These are phyloP conservation scores for Dicrostonyx torquatus DNA, from an alignment of 2,797 vertebrate genomes.

Conservation along the genomic window DNA sequence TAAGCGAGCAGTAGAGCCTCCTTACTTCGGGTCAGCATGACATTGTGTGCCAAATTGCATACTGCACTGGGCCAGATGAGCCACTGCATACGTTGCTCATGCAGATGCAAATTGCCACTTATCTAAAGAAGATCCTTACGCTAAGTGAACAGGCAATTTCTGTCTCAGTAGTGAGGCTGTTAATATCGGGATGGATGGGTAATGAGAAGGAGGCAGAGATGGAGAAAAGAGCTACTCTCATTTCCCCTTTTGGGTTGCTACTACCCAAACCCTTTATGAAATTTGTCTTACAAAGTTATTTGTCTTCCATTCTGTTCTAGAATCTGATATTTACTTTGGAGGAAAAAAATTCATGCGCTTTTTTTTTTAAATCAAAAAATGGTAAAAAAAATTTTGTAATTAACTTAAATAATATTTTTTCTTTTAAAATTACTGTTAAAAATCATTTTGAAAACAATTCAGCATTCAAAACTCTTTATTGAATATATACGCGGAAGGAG, in stretches of 20 bases:
- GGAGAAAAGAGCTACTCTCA: conserved; percentile 25
- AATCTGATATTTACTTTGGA: conserved; percentile 10
- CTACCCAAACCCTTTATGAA: neutral
- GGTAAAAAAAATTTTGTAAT: neutral
- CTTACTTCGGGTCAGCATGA: conserved; percentile 69
- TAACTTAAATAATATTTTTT: neutral
- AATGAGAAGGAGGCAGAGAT: conserved; percentile 49
- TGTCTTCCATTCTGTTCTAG: conserved; percentile 15
- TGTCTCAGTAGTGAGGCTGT: conserved; percentile 34
- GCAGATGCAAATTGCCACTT: conserved; percentile 64
- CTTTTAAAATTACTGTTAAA: conserved; percentile 49
- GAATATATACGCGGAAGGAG: neutral
- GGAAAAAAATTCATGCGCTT: neutral
- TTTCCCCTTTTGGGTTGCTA: neutral
- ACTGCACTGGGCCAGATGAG: conserved; percentile 62
- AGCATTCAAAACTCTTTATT: neutral
- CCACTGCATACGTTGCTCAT: conserved; percentile 57
- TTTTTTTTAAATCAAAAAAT: neutral
- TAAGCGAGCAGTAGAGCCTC: conserved; percentile 68
- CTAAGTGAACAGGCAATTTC: conserved; percentile 76
- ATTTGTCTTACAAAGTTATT: neutral
- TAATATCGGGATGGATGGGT: conserved; percentile 42
- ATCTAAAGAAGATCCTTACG: conserved; percentile 68
- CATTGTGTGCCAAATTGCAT: conserved; percentile 51
- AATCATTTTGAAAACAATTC: neutral